A percentile compares a stretch with the other conserved stretches of the same genome.
phyloP scores from a whole-genome alignment of 2,113 vertebrate genomes.

The Chaenocephalus aceratus region DNA sequence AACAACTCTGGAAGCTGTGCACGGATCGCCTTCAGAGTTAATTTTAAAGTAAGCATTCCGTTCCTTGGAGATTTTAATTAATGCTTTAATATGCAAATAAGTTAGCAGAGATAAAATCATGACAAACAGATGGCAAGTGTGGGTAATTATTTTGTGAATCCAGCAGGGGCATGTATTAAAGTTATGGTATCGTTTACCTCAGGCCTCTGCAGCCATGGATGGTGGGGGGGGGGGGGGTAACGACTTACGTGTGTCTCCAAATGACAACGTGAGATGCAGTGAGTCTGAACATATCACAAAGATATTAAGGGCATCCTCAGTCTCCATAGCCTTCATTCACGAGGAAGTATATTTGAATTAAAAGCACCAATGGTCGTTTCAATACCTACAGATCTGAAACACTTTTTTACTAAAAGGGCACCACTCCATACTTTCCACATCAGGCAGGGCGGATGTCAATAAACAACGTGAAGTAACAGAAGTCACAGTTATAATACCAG shows the following conservation, averaged over 20 bases:
- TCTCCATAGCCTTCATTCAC: slow-evolving; percentile 29
- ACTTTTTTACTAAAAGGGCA: background rate
- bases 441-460: background rate
- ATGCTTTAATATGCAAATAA: slow-evolving; percentile 89
- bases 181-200: slow-evolving; percentile 79
- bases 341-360: background rate
- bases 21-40: slow-evolving; percentile 79
- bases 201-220: slow-evolving; percentile 70
- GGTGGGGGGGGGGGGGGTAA: slow-evolving; percentile 29
- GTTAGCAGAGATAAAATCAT: slow-evolving; percentile 85
- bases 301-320: slow-evolving; percentile 17
- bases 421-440: background rate
- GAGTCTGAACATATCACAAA: slow-evolving; percentile 21
- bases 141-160: slow-evolving; percentile 86
- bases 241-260: slow-evolving; percentile 45
- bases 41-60: slow-evolving; percentile 82
- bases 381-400: background rate
- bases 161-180: slow-evolving; percentile 83
- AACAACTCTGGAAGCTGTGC: slow-evolving; percentile 72
- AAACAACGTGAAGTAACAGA: background rate
- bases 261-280: slow-evolving; percentile 52
- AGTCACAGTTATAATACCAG: background rate
- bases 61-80: slow-evolving; percentile 85
- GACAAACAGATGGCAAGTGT: slow-evolving; percentile 88
- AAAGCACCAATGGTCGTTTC: background rate